Conservation (phyloP, 2,888 invertebrate genomes). For the Oxystoma pomonae region DNA sequence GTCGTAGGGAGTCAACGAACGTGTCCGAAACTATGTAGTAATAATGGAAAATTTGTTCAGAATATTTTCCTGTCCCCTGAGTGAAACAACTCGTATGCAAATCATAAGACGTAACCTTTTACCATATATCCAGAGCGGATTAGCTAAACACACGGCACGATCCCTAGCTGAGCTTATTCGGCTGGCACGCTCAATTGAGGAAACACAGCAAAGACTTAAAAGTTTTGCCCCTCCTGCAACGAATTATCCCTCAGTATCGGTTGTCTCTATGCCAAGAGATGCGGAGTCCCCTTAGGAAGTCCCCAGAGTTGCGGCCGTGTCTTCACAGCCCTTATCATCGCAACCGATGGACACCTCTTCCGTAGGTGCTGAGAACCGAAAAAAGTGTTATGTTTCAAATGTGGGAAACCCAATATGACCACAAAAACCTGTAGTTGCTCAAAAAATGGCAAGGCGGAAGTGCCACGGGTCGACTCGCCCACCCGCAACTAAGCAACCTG, state of each 20-base stretch:
- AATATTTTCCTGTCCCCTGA: background rate
- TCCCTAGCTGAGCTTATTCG: background rate
- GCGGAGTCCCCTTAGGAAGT: too few species aligned
- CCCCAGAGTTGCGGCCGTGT: too few species aligned
- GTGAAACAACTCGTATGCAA: background rate
- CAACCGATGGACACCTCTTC: conserved; percentile 1
- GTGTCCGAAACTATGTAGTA: background rate
- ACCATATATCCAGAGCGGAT: background rate
- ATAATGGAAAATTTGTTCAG: background rate
- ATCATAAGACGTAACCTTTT: background rate
- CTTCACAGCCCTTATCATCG: too few species aligned
- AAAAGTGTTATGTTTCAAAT: background rate
- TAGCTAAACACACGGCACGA: background rate
- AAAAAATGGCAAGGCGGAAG: background rate
- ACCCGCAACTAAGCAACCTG: too few species aligned
- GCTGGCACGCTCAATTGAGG: background rate
- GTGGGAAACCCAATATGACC: background rate
- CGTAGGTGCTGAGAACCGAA: background rate
- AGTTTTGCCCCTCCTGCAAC: conserved; percentile 3
- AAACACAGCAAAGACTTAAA: background rate
- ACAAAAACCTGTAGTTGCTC: background rate
- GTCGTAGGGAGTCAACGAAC: background rate
- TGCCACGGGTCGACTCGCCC: background rate
- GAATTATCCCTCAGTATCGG: too few species aligned
- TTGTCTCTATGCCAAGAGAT: too few species aligned